Evolutionary conservation across 2,888 invertebrate species (phyloP).

Genomic region (Sturmia bella): DNA sequence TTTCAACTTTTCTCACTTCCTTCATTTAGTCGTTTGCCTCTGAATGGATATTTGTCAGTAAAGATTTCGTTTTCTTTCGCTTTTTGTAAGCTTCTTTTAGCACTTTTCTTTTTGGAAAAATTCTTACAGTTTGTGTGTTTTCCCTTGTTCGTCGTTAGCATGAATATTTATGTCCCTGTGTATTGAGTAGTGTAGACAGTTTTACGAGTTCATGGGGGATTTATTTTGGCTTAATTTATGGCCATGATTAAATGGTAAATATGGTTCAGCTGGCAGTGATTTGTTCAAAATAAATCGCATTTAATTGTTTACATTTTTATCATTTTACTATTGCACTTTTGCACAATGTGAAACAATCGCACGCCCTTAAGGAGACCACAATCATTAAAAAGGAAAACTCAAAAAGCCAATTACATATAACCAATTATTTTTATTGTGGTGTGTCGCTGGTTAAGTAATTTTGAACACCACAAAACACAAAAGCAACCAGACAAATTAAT

Average conservation of each 20-base stretch:
- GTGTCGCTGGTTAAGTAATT: conserved; percentile 6
- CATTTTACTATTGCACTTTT: conserved; percentile 56
- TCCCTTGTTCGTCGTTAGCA: conserved; percentile 33
- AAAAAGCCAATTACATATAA: conserved; percentile 25
- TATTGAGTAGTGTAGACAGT: conserved; percentile 66
- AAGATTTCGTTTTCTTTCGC: conserved; percentile 13
- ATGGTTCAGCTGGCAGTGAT: conserved; percentile 67
- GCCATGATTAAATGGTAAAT: conserved; percentile 67
- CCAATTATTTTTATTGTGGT: conserved; percentile 50
- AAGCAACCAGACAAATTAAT: conserved; percentile 14
- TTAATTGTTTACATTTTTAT: conserved; percentile 64
- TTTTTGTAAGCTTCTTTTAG: conserved; percentile 20
- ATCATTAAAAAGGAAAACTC: conserved; percentile 16
- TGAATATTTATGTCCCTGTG: conserved; percentile 44
- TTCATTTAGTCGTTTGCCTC: not conserved
- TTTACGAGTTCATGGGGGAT: conserved; percentile 67
- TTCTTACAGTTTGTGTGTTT: conserved; percentile 28
- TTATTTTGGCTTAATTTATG: conserved; percentile 68
- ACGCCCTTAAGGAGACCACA: not conserved
- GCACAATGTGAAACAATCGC: conserved; percentile 12
- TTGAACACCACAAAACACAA: not conserved
- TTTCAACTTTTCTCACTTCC: conserved; percentile 1
- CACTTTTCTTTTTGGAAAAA: not conserved
- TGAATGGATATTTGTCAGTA: conserved; percentile 26
- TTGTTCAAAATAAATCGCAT: conserved; percentile 64